A percentile compares a stretch with the other conserved stretches of the same genome.
Conservation (phyloP, 2,797 vertebrate species). For the Gastrophryne carolinensis region DNA sequence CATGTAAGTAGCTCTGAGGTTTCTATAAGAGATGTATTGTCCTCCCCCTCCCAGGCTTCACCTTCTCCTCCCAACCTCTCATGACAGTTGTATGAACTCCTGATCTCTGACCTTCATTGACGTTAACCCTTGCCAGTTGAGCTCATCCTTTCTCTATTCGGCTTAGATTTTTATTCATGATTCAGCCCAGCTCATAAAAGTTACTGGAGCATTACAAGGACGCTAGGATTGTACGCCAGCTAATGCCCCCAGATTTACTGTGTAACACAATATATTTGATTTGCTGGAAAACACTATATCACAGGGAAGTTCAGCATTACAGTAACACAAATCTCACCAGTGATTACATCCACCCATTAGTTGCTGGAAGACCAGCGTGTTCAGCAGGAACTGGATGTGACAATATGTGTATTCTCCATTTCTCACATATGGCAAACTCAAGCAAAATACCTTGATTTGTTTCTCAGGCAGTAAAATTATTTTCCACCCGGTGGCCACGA, state of each 20-base stretch:
- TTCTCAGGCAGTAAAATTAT: neutral
- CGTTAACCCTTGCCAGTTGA: slow-evolving; percentile 75
- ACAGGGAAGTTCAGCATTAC: slow-evolving; percentile 48
- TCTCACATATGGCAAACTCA: neutral
- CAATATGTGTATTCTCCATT: neutral
- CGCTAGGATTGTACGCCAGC: slow-evolving; percentile 56
- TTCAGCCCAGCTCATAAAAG: slow-evolving; percentile 55
- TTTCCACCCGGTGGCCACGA: no score
- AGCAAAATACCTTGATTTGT: neutral
- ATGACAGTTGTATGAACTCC: slow-evolving; percentile 76
- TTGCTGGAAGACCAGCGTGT: neutral
- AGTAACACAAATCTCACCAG: slow-evolving; percentile 50
- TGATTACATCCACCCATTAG: slow-evolving; percentile 35
- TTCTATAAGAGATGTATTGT: slow-evolving; percentile 12
- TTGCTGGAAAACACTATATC: slow-evolving; percentile 47
- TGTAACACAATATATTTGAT: slow-evolving; percentile 56
- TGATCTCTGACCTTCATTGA: slow-evolving; percentile 76
- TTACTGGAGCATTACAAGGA: slow-evolving; percentile 64
- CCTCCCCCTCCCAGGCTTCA: neutral
- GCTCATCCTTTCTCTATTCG: slow-evolving; percentile 56
- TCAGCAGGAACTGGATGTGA: neutral
- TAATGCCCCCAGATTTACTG: slow-evolving; percentile 61
- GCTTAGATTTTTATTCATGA: slow-evolving; percentile 64
- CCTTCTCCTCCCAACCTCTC: slow-evolving; percentile 56
- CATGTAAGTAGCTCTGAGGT: slow-evolving; percentile 12